Evolutionary conservation across 2,888 invertebrate species (phyloP), one percentile per base, ranked within the genome.

Genomic region (Oscheius onirici): DNA sequence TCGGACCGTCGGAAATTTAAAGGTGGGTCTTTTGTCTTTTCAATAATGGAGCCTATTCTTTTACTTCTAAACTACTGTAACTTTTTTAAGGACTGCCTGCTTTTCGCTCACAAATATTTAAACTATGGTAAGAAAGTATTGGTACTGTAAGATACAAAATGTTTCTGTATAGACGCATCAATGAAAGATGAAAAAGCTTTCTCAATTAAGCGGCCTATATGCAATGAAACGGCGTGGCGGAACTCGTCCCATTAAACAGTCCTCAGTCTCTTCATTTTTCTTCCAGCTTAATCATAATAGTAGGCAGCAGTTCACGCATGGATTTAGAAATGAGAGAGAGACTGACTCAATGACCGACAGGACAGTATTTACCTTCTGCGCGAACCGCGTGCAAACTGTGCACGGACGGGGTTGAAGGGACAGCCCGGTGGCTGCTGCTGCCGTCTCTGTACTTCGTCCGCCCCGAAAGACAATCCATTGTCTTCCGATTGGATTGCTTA

Each of bases 371-470:
- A 34, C 49, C 63, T 63, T 44, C 61, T 61, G 61, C 61, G 61
- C 61, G 61, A 61, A 63, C 63, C 49, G 63, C 63, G 63, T 63
- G 63, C 63, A 63, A 63, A 63, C 63, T 44, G 49, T 49, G 49
- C 49, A 26, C 22, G 46, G 63, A 34, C 34, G 8, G n/a, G n/a
- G 34, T 34, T 34, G 34, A 46, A 58, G 28, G 46, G 63, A 28
- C 63, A 26, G 10, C 63, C 63, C 46, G 54, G 26, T 49, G 17
- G 17, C 49, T 15, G 17, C 49, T 49, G 46, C 63, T 61, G 61
- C 46, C 63, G 63, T 28, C 49, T 49, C 63, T 63, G 63, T 58
- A 58, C 58, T n/a, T 58, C 58, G 17, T 17, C 17, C 58, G 10
- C 58, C 15, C 58, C 10, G 34, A 34, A 3, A 34, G 34, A 34